Conservation (phyloP, 2,113 vertebrate species). For the Sceloporus tristichus region DNA sequence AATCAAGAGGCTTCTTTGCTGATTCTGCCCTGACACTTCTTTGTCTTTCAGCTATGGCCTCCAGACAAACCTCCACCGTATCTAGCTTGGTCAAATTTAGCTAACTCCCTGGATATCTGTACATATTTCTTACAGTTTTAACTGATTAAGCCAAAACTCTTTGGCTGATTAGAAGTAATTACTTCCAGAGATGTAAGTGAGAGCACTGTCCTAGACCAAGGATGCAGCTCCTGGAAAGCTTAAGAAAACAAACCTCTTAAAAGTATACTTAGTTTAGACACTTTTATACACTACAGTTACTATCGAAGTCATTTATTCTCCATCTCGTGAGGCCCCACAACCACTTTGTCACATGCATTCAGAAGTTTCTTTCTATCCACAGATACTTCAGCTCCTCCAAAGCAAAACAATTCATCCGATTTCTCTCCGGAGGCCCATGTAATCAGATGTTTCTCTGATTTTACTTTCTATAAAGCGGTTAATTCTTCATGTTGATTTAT, state of each 20-base stretch:
- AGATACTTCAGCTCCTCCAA: constrained; percentile 45
- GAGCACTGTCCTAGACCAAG: constrained; percentile 17
- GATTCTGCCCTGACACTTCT: too few relatives aligned
- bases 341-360: constrained; percentile 30
- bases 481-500: constrained; percentile 57
- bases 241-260: not conserved
- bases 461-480: constrained; percentile 57
- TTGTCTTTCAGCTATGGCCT: not conserved
- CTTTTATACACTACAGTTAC: not conserved
- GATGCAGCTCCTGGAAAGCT: not conserved
- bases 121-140: not conserved
- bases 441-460: constrained; percentile 64
- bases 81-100: not conserved
- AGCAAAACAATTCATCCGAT: constrained; percentile 56
- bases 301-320: constrained; percentile 39
- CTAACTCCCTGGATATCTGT: not conserved
- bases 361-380: constrained; percentile 53
- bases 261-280: constrained; percentile 4
- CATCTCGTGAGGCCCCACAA: constrained; percentile 15
- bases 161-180: constrained; percentile 69
- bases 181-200: constrained; percentile 58
- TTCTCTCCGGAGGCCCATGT: constrained; percentile 33
- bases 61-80: not conserved
- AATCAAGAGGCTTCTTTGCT: not conserved
- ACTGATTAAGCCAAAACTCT: constrained; percentile 65